phyloP scores from a whole-genome alignment of 2,888 invertebrate genomes.

The Dione vanillae region DNA sequence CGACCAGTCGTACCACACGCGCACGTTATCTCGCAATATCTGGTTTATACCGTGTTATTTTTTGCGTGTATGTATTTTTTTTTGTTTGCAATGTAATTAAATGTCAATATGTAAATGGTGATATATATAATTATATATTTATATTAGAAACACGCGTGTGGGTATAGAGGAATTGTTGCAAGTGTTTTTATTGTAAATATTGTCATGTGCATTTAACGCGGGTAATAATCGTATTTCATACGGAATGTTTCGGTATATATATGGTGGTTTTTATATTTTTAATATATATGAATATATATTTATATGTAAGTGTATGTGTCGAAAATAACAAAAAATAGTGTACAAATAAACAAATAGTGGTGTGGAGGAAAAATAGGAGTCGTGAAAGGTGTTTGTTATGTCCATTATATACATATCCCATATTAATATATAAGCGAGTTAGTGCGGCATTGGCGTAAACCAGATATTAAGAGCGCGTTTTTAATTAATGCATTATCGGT shows the following conservation, averaged over 20 bases:
- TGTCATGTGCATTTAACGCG: background rate
- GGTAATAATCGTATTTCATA: background rate
- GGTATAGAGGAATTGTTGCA: background rate
- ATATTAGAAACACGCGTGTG: background rate
- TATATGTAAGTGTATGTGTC: background rate
- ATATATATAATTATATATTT: background rate
- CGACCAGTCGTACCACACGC: constrained; percentile 97
- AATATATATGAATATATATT: background rate
- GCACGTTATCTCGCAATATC: constrained; percentile 93
- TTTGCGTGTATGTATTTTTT: no score
- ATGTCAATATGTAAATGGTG: no score
- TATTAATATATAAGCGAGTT: constrained; percentile 71
- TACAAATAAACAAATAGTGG: background rate
- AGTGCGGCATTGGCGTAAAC: constrained; percentile 81
- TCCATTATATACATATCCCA: constrained; percentile 47
- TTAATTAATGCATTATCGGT: constrained; percentile 69
- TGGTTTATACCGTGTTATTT: constrained; percentile 79
- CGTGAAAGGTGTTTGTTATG: constrained; percentile 33
- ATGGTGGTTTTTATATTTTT: constrained; percentile 7
- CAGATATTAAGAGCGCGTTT: constrained; percentile 77
- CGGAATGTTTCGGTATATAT: background rate
- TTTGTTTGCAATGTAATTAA: no score
- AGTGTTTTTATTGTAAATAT: background rate
- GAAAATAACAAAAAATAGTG: constrained; percentile 4
- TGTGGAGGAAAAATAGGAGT: background rate